Evolutionary conservation across 2,888 invertebrate species (phyloP).

Genomic region (Lasioglossum marginatum): DNA sequence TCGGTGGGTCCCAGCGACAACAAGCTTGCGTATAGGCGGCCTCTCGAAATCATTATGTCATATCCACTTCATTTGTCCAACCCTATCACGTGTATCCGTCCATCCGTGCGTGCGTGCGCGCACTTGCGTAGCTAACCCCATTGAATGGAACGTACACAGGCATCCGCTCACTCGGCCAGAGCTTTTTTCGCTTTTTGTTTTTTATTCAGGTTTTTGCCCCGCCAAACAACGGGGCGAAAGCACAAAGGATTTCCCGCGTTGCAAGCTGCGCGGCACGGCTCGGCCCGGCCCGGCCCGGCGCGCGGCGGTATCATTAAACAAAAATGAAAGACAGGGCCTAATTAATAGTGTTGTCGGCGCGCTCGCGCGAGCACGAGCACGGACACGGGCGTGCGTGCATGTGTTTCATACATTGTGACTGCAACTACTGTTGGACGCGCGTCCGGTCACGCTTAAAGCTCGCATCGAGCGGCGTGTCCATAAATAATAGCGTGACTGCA

Average conservation of each 20-base stretch:
- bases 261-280: constrained; percentile 53
- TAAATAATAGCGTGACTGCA: constrained; percentile 60
- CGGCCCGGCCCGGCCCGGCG: not conserved
- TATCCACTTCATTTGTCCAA: constrained; percentile 75
- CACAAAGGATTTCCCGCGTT: constrained; percentile 59
- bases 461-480: constrained; percentile 12
- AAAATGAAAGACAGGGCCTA: constrained; percentile 61
- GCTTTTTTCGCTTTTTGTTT: constrained; percentile 54
- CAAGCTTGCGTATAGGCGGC: constrained; percentile 63
- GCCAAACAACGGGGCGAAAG: constrained; percentile 63
- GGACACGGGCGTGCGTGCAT: not conserved
- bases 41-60: constrained; percentile 76
- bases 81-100: constrained; percentile 66
- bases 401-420: not conserved
- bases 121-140: constrained; percentile 65
- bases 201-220: constrained; percentile 51
- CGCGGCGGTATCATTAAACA: constrained; percentile 49
- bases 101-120: constrained; percentile 44
- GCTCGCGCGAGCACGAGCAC: too few relatives aligned
- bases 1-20: constrained; percentile 54
- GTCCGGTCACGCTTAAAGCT: constrained; percentile 31
- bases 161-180: constrained; percentile 62
- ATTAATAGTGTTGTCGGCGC: constrained; percentile 61
- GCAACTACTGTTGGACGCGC: constrained; percentile 18
- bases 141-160: constrained; percentile 61